Evolutionary conservation across 2,888 invertebrate species (phyloP), one percentile per base, ranked within the genome.

Genomic region (Heliconius hortense): DNA sequence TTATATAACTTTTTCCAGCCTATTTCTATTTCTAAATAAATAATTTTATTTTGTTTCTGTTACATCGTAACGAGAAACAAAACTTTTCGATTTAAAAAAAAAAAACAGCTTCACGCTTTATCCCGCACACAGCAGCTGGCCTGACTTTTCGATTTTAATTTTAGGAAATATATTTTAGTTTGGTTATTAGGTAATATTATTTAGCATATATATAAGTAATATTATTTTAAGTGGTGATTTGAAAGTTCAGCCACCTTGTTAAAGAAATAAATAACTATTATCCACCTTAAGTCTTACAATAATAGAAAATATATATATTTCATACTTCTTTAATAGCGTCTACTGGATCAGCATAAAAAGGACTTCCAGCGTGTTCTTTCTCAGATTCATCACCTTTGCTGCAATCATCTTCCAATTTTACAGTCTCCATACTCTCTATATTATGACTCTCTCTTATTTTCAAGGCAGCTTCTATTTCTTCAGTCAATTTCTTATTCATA

Each of bases 341-440:
- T 18, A 98, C 97, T 43, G 98, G 98, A 89, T 98, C 98, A 3
- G 97, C 97, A 86, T 98, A 98, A 85, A 97, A 97, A 1, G 98
- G 98, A 87, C 97, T 97, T 21, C 96, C 96, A 85, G 97, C 96
- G 81, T 97, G 97, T 78, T 94, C 94, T 78, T 93, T 91, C 79
- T 93, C 94, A 72, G 89, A 88, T 72, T 90, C 89, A 64, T 85
- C 87, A 73, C 87, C 88, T 78, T 88, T 88, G 10, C 84, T 81
- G 78, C 83, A 84, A 80, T 91, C 90, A 79, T 94, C 93, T 82
- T 93, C 94, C 73, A 92, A 79, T 85, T 93, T 94, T 4, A 94
- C 88, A 7, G 93, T 93, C 82, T 94, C 94, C 90, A 94, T 94
- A 82, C 94, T 94, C 79, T 94, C 94, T 79, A 88, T 86, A 71